Evolutionary conservation across 2,797 vertebrate genomes (phyloP).

Genomic region (Trichosurus vulpecula): DNA sequence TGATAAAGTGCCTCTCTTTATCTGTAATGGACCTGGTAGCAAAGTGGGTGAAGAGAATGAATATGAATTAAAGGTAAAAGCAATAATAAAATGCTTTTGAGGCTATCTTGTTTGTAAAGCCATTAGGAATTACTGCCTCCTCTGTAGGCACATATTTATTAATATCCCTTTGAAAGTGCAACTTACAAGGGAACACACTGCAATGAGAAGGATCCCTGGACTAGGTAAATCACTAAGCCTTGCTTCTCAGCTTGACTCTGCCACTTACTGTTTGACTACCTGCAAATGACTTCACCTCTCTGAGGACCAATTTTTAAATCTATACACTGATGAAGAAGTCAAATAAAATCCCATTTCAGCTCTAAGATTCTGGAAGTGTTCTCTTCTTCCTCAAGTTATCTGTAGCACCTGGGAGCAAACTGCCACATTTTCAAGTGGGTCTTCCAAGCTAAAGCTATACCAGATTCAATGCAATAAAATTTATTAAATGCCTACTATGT

Average conservation of each 20-base stretch:
- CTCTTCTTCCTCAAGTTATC: background rate
- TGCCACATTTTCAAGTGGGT: background rate
- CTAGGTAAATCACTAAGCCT: background rate
- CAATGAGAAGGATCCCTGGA: background rate
- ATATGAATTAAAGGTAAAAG: background rate
- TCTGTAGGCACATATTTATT: background rate
- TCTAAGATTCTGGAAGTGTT: background rate
- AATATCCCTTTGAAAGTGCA: background rate
- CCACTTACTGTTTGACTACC: background rate
- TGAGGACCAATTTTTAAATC: background rate
- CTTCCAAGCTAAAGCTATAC: background rate
- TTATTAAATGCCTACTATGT: background rate
- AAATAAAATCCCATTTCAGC: background rate
- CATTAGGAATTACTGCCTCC: background rate
- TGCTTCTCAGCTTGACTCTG: background rate
- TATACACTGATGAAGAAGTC: background rate
- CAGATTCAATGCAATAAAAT: background rate
- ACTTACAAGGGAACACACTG: background rate
- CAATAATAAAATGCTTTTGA: background rate
- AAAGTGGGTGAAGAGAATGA: background rate
- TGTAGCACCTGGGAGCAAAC: background rate
- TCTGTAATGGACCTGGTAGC: background rate
- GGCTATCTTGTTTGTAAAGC: background rate
- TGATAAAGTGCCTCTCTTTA: background rate
- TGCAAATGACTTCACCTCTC: background rate